Evolutionary conservation across 2,888 invertebrate genomes (phyloP), one percentile per base, ranked within the genome.

Genomic region (Peribatodes rhomboidaria): DNA sequence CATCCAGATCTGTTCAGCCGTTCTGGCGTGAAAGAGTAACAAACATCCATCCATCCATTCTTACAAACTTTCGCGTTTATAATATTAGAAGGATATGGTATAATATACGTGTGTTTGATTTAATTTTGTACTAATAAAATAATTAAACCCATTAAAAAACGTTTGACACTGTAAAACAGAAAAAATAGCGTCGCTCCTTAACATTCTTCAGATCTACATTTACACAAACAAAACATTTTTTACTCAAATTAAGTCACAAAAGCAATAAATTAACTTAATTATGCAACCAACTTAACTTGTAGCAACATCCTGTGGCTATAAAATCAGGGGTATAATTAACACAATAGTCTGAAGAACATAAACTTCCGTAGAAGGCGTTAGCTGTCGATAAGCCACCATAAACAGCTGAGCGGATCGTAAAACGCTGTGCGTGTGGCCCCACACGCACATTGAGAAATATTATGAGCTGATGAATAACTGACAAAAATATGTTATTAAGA

Each of bases 351-450:
- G 8, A 44, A 27, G 31, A 53, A 37, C 57, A 56, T 63, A 53
- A 63, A 63, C 57, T 57, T 46, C 46, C 52, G 37, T 37, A 46
- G 52, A 39, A n/a, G 62, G 62, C 52, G 52, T 42, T 58, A 58
- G 57, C 52, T 31, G 63, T 63, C 57, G 57, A 57, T 57, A 46
- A 41, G 27, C 13, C 22, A 39, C 57, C 39, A 44, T 56, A 57
- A 62, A 52, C 46, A 39, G 37, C 35, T 22, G 49, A 46, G 37
- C 20, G 7, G 22, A 11, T 53, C 55, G 44, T 53, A 53, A 53
- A 46, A 14, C 53, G 63, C 63, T 8, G 20, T 41, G 52, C 22
- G 63, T 58, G 63, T 63, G 63, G 63, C 63, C 63, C 57, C 52
- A 53, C 53, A 58, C 27, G 41, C 31, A 16, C 14, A 10, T 14